These are phyloP conservation scores for Styela clava DNA, from an alignment of 23 tunicate species.

Conservation along the genomic window DNA sequence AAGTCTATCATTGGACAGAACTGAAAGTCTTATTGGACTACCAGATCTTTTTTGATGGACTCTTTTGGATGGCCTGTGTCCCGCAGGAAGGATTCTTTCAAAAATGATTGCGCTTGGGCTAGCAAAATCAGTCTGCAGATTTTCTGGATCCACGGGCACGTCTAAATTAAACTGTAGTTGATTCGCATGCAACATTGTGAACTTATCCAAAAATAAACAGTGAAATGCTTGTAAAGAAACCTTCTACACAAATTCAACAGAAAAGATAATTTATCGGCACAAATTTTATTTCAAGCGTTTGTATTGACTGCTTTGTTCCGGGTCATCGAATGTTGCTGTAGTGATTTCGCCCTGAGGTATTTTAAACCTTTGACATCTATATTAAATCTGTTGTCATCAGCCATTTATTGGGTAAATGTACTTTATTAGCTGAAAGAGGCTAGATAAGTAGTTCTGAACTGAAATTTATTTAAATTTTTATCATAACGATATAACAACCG, in stretches of 20 bases:
- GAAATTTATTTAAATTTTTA: too few species aligned
- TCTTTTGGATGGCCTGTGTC: neutral
- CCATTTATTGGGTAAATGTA: too few species aligned
- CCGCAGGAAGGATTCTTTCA: conserved; percentile 1
- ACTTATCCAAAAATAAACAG: too few species aligned
- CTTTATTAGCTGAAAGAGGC: too few species aligned
- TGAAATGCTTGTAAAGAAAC: too few species aligned
- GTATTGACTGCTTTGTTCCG: neutral
- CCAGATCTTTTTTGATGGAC: neutral
- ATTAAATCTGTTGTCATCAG: too few species aligned
- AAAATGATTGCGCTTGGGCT: conserved; percentile 16
- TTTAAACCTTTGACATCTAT: too few species aligned
- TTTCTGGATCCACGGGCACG: neutral
- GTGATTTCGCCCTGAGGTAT: too few species aligned
- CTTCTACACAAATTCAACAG: too few species aligned
- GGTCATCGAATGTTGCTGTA: neutral
- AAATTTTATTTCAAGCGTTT: neutral
- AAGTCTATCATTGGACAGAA: conserved; percentile 1
- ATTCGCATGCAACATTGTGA: conserved; percentile 11
- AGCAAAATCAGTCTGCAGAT: conserved; percentile 6
- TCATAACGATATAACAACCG: too few species aligned
- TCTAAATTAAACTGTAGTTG: conserved; percentile 28
- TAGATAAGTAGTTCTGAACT: too few species aligned
- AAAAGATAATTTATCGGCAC: neutral
- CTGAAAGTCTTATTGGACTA: neutral